Evolutionary conservation across 2,888 invertebrate genomes (phyloP).

Genomic region (Sarcophaga carnaria): DNA sequence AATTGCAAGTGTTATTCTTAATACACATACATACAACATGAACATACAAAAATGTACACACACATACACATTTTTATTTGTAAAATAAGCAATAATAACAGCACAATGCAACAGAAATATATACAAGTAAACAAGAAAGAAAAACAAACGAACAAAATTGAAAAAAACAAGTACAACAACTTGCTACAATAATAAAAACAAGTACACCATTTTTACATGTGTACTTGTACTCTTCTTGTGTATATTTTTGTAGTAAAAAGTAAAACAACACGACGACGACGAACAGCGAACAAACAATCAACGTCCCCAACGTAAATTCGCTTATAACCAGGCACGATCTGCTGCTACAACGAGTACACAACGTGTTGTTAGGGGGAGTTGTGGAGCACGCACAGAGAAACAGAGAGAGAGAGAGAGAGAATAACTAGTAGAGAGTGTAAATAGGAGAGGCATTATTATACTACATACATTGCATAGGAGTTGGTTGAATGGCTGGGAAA

Average conservation of each 20-base stretch:
- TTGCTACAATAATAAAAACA: slow-evolving; percentile 70
- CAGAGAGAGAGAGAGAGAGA: neutral
- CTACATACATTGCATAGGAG: slow-evolving; percentile 17
- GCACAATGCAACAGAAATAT: slow-evolving; percentile 49
- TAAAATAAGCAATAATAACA: slow-evolving; percentile 66
- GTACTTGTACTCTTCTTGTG: slow-evolving; percentile 48
- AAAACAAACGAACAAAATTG: slow-evolving; percentile 39
- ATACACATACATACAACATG: slow-evolving; percentile 12
- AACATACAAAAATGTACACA: neutral
- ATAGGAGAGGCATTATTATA: slow-evolving; percentile 42
- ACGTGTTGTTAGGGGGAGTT: slow-evolving; percentile 11
- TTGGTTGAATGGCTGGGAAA: slow-evolving; percentile 7
- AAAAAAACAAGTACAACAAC: slow-evolving; percentile 70
- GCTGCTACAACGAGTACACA: slow-evolving; percentile 15
- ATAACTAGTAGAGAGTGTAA: slow-evolving; percentile 40
- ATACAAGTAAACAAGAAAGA: slow-evolving; percentile 22
- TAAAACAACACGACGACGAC: slow-evolving; percentile 60
- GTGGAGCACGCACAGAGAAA: neutral
- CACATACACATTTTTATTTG: neutral
- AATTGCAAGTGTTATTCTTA: slow-evolving; percentile 33
- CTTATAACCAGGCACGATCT: slow-evolving; percentile 72
- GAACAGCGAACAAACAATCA: slow-evolving; percentile 19
- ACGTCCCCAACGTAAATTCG: slow-evolving; percentile 61
- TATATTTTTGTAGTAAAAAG: slow-evolving; percentile 68
- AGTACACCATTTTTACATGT: slow-evolving; percentile 69